Evolutionary conservation across 2,888 invertebrate genomes (phyloP).

Genomic region (Deilephila porcellus): DNA sequence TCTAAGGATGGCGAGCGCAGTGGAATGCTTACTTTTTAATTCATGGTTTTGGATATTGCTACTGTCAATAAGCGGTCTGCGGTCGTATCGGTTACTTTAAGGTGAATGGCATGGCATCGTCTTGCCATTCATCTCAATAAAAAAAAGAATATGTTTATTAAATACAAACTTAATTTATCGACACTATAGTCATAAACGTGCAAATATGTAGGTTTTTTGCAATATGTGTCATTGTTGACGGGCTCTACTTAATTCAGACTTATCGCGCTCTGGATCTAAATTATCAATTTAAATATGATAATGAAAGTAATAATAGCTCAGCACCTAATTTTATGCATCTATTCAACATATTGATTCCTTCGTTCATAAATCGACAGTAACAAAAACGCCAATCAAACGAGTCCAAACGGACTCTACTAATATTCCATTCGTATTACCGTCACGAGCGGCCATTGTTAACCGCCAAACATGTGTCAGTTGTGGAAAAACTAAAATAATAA

Average conservation of each 20-base stretch:
- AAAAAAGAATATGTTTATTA: no score
- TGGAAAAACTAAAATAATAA: slow-evolving; percentile 75
- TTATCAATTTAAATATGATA: not conserved
- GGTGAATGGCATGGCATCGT: no score
- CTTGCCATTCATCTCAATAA: no score
- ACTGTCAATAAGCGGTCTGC: no score
- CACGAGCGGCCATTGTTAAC: slow-evolving; percentile 66
- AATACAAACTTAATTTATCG: no score
- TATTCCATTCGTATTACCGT: slow-evolving; percentile 54
- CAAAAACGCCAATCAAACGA: slow-evolving; percentile 29
- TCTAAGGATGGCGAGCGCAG: no score
- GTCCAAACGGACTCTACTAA: slow-evolving; percentile 48
- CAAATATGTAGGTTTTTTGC: no score
- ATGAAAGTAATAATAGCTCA: not conserved
- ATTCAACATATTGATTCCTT: slow-evolving; percentile 27
- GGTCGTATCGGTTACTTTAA: no score
- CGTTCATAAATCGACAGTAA: slow-evolving; percentile 25
- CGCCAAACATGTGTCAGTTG: slow-evolving; percentile 64
- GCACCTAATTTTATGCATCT: slow-evolving; percentile 1
- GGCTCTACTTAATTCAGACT: not conserved
- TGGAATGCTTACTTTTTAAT: no score
- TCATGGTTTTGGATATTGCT: no score
- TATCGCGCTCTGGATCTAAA: not conserved
- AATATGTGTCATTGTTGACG: no score
- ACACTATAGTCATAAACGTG: no score